Base-by-base conservation (phyloP, 1,140 invertebrate genomes). In the Zelostemma sp. region DNA sequence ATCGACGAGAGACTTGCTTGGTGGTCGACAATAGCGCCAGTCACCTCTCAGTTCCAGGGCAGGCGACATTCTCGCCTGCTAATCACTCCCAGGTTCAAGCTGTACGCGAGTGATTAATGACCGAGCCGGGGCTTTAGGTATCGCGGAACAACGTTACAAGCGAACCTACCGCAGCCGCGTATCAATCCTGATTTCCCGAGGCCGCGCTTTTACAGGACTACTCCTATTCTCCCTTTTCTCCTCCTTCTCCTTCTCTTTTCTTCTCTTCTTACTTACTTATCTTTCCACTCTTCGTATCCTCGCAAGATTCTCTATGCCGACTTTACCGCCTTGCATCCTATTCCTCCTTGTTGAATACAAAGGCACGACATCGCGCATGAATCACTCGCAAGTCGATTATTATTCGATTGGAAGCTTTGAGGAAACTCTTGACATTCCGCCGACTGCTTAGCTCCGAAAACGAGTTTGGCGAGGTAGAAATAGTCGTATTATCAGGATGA, bases 91-190 rank as follows among this genome's bases (percentile, higher is more conserved):
- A 56, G 48, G 67, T 65, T 75, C 66, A 67, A 48, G 45, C 50
- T 62, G 60, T 61, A 71, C 73, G 12, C 41, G 19, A 51, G 67
- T 76, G 72, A 72, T 73, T 55, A 65, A 68, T 41, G 66, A 63
- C 16, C 46, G 17, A 46, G 51, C 41, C 40, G 19, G 48, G 56
- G 51, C 65, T 67, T 54, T 50, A 45, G 56, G 64, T 69, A 71
- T 58, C 55, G 56, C 66, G 60, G 50, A 75, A 38, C 75, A 65
- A 70, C 69, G 61, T 72, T 65, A 72, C 74, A 71, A 74, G 72
- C 66, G 64, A 77, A 79, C 73, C 76, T 77, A 80, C 77, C 76
- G 77, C 76, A 78, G 76, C 60, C 65, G 73, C 68, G 68, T 72
- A 78, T 79, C 76, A 74, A 79, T 80, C 72, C 72, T 74, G 60